A percentile compares a stretch with the other conserved stretches of the same genome.
phyloP scores from a whole-genome alignment of 2,888 invertebrate species.

The Proisotoma minuta region DNA sequence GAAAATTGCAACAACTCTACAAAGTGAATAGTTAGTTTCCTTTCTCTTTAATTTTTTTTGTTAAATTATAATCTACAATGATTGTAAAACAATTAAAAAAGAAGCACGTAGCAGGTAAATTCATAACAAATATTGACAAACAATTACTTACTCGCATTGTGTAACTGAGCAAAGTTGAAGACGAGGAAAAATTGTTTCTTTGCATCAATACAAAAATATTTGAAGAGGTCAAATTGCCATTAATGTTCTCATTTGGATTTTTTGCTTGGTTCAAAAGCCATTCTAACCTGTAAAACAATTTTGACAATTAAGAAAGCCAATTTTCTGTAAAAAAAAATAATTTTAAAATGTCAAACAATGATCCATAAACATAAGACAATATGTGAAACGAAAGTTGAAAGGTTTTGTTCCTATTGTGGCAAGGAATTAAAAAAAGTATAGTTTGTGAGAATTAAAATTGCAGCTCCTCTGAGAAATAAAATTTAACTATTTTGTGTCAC shows the following conservation, averaged over 20 bases:
- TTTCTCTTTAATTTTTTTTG: no score
- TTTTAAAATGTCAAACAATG: background rate
- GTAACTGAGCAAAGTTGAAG: slow-evolving; percentile 39
- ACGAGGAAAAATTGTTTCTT: slow-evolving; percentile 43
- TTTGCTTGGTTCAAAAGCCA: slow-evolving; percentile 39
- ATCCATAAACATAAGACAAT: background rate
- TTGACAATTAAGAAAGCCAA: background rate
- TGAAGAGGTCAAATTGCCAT: slow-evolving; percentile 19
- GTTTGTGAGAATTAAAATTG: no score
- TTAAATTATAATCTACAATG: no score
- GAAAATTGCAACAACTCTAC: no score
- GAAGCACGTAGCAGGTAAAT: no score
- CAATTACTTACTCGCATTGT: slow-evolving; percentile 34
- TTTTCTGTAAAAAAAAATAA: background rate
- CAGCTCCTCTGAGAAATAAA: no score
- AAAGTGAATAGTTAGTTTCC: no score
- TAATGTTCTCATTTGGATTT: background rate
- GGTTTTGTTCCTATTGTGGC: background rate
- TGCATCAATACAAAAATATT: slow-evolving; percentile 40
- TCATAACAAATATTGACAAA: background rate
- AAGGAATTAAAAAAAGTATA: background rate
- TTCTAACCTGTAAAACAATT: slow-evolving; percentile 31
- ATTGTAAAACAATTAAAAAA: background rate
- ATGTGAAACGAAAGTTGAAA: background rate
- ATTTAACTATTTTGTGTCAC: no score